phyloP scores from a whole-genome alignment of 2,113 vertebrate genomes.

The Patagioenas fasciata region DNA sequence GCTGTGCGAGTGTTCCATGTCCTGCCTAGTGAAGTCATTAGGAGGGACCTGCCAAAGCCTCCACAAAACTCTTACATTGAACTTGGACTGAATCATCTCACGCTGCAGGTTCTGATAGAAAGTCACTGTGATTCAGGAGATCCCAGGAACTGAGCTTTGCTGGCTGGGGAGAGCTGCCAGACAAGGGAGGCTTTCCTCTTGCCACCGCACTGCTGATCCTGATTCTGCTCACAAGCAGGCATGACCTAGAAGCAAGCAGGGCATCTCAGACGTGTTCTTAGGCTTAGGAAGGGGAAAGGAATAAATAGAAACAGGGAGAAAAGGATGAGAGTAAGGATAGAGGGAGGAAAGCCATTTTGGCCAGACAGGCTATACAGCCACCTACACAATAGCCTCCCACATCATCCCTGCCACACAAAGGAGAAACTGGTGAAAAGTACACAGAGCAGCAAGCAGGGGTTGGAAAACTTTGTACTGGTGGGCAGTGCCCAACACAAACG shows the following conservation, averaged over 20 bases:
- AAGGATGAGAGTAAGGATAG: background rate
- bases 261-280: background rate
- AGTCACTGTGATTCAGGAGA: background rate
- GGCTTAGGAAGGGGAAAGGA: background rate
- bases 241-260: background rate
- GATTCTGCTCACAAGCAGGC: background rate
- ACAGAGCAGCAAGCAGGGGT: background rate
- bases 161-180: background rate
- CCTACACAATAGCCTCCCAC: background rate
- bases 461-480: background rate
- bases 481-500: background rate
- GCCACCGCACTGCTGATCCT: background rate
- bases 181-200: background rate
- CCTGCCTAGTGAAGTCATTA: background rate
- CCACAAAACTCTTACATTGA: fast-evolving
- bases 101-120: background rate
- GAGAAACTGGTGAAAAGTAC: background rate
- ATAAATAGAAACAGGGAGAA: background rate
- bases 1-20: fast-evolving
- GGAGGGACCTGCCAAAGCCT: background rate
- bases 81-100: background rate
- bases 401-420: background rate
- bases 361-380: background rate
- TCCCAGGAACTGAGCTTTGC: background rate
- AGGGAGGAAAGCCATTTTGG: background rate